These are phyloP conservation scores for Blastobasis lacticolella DNA, from an alignment of 2,888 invertebrate genomes.

Conservation along the genomic window DNA sequence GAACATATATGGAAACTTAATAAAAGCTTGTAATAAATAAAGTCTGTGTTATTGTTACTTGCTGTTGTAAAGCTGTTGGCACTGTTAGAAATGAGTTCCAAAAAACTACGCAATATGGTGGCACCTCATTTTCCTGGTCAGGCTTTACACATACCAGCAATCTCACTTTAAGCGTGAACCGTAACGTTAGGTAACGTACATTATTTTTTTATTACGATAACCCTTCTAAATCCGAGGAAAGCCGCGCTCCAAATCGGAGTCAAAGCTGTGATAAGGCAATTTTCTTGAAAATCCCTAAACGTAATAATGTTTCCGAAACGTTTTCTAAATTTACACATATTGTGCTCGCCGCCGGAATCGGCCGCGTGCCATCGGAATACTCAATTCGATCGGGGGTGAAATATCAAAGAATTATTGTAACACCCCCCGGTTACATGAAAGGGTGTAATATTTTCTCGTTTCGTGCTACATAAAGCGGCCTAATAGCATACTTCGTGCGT, in stretches of 20 bases:
- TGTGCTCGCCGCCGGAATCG: constrained; percentile 61
- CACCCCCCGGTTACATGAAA: constrained; percentile 33
- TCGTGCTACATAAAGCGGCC: background rate
- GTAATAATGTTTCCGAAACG: constrained; percentile 72
- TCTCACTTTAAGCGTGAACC: background rate
- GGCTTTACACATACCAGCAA: background rate
- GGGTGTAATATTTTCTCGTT: constrained; percentile 12
- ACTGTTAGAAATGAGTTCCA: no score
- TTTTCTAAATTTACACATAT: constrained; percentile 72
- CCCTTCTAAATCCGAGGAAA: constrained; percentile 52
- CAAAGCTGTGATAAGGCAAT: constrained; percentile 71
- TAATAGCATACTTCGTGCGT: no score
- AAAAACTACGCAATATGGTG: no score
- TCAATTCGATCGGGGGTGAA: constrained; percentile 48
- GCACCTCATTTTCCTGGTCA: no score
- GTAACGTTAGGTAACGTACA: background rate
- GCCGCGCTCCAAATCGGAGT: constrained; percentile 58
- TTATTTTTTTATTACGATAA: constrained; percentile 24
- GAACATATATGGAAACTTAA: no score
- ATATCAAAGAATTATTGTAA: constrained; percentile 42
- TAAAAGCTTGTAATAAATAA: no score
- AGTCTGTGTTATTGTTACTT: no score
- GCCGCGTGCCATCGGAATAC: constrained; percentile 62
- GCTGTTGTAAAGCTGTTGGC: no score
- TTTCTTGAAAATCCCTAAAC: constrained; percentile 71